Evolutionary conservation across 2,797 vertebrate genomes (phyloP).

Genomic region (Garrulus glandarius): DNA sequence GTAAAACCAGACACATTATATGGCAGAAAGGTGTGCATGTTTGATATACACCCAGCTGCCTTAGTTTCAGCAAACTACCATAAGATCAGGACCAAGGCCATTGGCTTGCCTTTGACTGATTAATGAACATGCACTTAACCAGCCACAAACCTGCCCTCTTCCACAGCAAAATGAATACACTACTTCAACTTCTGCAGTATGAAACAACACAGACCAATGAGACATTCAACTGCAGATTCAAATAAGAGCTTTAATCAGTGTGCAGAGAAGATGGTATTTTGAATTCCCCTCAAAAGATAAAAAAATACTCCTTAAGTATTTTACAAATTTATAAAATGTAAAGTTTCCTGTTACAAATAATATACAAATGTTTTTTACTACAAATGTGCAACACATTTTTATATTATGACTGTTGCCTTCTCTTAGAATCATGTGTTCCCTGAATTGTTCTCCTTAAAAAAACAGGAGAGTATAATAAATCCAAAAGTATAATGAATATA

Average conservation of each 20-base stretch:
- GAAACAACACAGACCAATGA: not conserved
- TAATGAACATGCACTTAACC: not conserved
- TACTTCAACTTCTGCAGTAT: not conserved
- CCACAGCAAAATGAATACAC: not conserved
- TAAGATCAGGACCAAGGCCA: not conserved
- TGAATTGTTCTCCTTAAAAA: not conserved
- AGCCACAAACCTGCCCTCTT: not conserved
- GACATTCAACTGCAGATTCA: not conserved
- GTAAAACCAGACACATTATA: not conserved
- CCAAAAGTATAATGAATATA: not conserved
- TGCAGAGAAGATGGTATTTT: not conserved
- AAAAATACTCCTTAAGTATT: conserved; percentile 4
- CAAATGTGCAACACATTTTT: not conserved
- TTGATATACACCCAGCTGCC: not conserved
- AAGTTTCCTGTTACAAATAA: conserved; percentile 19
- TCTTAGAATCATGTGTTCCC: not conserved
- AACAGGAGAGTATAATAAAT: not conserved
- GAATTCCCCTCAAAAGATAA: not conserved
- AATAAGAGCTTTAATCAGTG: conserved; percentile 36
- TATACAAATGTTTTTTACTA: not conserved
- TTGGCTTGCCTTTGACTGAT: not conserved
- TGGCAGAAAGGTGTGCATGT: not conserved
- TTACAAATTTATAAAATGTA: not conserved
- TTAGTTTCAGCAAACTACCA: not conserved
- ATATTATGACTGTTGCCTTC: not conserved